Percentiles rank a stretch among this genome's conserved stretches.
Conservation (phyloP, 2,888 invertebrate species). For the Ochropleura plecta region DNA sequence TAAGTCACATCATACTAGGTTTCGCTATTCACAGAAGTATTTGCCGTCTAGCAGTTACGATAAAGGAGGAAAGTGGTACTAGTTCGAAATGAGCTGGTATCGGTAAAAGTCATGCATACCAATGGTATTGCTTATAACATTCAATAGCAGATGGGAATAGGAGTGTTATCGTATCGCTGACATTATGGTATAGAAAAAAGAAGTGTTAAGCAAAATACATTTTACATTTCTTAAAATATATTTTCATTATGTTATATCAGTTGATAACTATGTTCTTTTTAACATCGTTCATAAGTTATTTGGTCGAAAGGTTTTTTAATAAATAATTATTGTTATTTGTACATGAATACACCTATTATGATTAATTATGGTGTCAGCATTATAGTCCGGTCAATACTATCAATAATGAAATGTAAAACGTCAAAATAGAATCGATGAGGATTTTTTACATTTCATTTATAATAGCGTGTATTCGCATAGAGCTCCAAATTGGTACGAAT, state of each 20-base stretch:
- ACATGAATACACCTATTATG: no score
- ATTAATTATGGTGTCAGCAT: no score
- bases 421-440: no score
- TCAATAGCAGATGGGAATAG: conserved; percentile 18
- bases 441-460: background rate
- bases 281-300: no score
- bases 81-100: conserved; percentile 8
- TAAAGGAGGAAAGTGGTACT: conserved; percentile 26
- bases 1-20: background rate
- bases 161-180: background rate
- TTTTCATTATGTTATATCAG: no score
- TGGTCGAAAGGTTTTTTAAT: no score
- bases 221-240: background rate
- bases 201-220: background rate
- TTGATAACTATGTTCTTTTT: no score
- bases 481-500: no score
- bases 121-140: conserved; percentile 31
- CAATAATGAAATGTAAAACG: no score
- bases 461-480: background rate
- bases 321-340: no score
- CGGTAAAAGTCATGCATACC: conserved; percentile 40
- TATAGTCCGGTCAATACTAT: no score
- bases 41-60: conserved; percentile 21
- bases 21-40: background rate
- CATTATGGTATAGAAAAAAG: conserved; percentile 7